Evolutionary conservation across 2,888 invertebrate species (phyloP), one percentile per base, ranked within the genome.

Genomic region (Melinopterus prodromus): DNA sequence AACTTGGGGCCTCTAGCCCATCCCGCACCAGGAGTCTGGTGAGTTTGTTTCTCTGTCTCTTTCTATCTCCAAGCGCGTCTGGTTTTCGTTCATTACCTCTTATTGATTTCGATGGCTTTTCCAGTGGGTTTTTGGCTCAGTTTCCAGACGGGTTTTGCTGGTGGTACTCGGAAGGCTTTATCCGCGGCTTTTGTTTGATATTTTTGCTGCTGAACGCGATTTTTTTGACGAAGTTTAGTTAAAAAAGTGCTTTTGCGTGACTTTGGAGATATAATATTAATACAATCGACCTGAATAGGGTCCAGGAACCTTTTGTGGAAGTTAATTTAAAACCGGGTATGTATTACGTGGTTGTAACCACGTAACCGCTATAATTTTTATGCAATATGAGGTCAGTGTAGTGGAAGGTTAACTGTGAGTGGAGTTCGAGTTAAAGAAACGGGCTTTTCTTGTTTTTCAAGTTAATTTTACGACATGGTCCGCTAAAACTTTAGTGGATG

Each of bases 21-120:
- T 91, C 85, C 35, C 80, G 85, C 74, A 84, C 85, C 71, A 85
- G 87, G 81, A 92, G 92, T 87, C 90, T 92, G 89, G 92, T 92
- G 87, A 91, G 92, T 91, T 38, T 53, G 16, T n/a, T 70, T 84
- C 83, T 53, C 85, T 89, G 89, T 89, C 89, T 36, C 83, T 89
- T 79, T 89, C 89, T 37, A 80, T 89, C 71, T 88, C 89, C 71
- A 86, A 26, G 26, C 3, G 26, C 3, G 26, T 3, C 53, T 7
- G 53, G 0, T 12, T 53, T 53, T 53, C 53, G 9, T 9, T 53
- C 53, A 53, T 53, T 53, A 53, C 53, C 53, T 12, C 53, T 3
- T 53, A 53, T 53, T 12, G 53, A 53, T 53, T 53, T 53, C 5
- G 12, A 53, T 53, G 53, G 53, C 2, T 53, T 53, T 53, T 53